Percentiles rank a stretch among this genome's conserved stretches.
phyloP scores from a whole-genome alignment of 1,140 invertebrate species.

The Magallana gigas region DNA sequence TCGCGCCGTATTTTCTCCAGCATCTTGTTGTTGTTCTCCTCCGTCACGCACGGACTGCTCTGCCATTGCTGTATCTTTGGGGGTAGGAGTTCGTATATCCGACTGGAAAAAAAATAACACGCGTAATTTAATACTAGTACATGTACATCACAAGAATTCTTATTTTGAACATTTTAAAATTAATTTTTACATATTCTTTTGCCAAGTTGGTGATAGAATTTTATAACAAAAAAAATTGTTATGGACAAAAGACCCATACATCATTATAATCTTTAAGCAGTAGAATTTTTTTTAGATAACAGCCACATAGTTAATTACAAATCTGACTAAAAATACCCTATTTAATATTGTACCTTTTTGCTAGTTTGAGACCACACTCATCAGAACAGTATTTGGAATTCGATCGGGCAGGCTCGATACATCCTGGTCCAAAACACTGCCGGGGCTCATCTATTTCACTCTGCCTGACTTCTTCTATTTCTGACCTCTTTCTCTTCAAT shows the following conservation, averaged over 20 bases:
- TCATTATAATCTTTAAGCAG: too few species aligned
- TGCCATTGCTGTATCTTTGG: slow-evolving; percentile 97
- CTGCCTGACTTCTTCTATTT: slow-evolving; percentile 65
- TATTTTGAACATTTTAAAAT: too few species aligned
- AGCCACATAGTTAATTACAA: too few species aligned
- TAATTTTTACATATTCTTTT: too few species aligned
- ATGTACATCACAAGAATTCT: too few species aligned
- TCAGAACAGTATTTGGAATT: slow-evolving; percentile 97
- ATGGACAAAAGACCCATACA: too few species aligned
- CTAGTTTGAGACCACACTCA: slow-evolving; percentile 94
- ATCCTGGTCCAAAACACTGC: slow-evolving; percentile 96
- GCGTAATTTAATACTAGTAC: too few species aligned
- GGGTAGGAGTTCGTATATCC: slow-evolving; percentile 87
- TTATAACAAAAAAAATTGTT: too few species aligned
- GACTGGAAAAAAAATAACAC: slow-evolving; percentile 69
- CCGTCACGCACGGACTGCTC: slow-evolving; percentile 91
- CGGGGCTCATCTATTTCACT: slow-evolving; percentile 68
- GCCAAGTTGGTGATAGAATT: too few species aligned
- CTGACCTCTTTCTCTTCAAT: slow-evolving; percentile 52
- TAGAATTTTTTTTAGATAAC: too few species aligned
- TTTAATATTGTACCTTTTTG: slow-evolving; percentile 81
- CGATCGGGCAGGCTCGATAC: slow-evolving; percentile 86
- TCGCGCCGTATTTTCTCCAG: slow-evolving; percentile 90
- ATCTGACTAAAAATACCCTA: too few species aligned
- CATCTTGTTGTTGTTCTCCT: slow-evolving; percentile 90